A percentile compares a stretch with the other conserved stretches of the same genome.
Evolutionary conservation across 1,140 invertebrate genomes (phyloP).

Genomic region (Sipha flava): DNA sequence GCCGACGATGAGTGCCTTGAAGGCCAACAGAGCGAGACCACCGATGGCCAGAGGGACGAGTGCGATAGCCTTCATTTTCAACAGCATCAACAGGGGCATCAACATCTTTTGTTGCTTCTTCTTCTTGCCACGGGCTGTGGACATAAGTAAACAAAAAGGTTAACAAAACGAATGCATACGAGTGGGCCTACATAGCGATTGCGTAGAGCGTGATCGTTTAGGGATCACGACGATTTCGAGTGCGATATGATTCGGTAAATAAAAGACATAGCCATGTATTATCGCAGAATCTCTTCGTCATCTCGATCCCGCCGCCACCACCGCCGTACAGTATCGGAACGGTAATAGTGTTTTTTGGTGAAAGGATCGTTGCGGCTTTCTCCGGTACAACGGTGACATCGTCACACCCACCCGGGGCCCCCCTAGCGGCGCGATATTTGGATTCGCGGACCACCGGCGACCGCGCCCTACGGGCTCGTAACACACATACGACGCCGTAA

Average conservation of each 20-base stretch:
- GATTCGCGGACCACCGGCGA: not conserved
- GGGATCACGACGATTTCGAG: too few species aligned
- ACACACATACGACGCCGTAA: not conserved
- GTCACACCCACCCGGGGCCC: not conserved
- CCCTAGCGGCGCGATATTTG: not conserved
- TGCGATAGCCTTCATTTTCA: conserved; percentile 69
- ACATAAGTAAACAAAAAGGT: conserved; percentile 15
- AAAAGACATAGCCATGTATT: too few species aligned
- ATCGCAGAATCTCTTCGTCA: too few species aligned
- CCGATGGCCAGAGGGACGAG: conserved; percentile 67
- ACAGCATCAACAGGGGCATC: conserved; percentile 59
- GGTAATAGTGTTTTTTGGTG: too few species aligned
- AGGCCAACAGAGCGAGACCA: conserved; percentile 65
- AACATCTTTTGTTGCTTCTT: conserved; percentile 58
- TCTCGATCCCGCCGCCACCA: too few species aligned
- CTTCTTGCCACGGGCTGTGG: conserved; percentile 49
- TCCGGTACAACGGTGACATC: not conserved
- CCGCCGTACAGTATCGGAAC: not conserved
- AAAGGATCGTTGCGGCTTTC: not conserved
- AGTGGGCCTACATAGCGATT: too few species aligned
- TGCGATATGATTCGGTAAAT: too few species aligned
- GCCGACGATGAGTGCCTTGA: conserved; percentile 71
- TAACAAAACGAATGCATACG: not conserved
- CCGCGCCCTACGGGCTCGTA: not conserved
- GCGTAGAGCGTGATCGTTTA: too few species aligned